phyloP scores from a whole-genome alignment of 2,888 invertebrate genomes.

The Acleris holmiana region DNA sequence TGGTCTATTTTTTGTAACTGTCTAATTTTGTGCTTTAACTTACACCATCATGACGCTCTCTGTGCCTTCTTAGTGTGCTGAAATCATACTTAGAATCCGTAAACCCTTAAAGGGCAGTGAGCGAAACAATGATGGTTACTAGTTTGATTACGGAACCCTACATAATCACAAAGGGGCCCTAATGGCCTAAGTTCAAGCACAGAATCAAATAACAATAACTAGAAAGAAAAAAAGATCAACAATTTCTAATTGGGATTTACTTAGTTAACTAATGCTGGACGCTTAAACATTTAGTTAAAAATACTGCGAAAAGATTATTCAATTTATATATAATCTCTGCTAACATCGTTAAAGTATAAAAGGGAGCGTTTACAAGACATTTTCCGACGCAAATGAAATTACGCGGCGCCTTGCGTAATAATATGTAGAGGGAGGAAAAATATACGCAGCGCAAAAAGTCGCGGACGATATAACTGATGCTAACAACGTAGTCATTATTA shows the following conservation, averaged over 20 bases:
- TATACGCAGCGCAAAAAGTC: not conserved
- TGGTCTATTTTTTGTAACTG: too few relatives aligned
- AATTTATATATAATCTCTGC: conserved; percentile 2
- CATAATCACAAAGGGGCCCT: too few relatives aligned
- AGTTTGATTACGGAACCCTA: too few relatives aligned
- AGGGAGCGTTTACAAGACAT: conserved; percentile 13
- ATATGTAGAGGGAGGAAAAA: conserved; percentile 3
- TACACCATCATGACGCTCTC: too few relatives aligned
- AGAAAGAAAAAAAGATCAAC: too few relatives aligned
- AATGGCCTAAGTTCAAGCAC: too few relatives aligned
- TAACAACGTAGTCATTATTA: not conserved
- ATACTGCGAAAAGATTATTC: not conserved
- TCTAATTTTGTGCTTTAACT: too few relatives aligned
- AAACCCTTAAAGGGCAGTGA: too few relatives aligned
- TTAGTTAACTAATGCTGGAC: not conserved
- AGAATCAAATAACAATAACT: too few relatives aligned
- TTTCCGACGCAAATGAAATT: conserved; percentile 8
- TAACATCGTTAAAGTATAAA: conserved; percentile 5
- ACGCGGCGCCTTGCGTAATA: not conserved
- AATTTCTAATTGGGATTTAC: not conserved
- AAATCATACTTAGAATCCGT: too few relatives aligned
- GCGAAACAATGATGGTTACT: too few relatives aligned
- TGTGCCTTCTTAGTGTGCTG: too few relatives aligned
- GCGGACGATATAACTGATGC: not conserved
- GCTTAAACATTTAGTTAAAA: conserved; percentile 1